A percentile compares a stretch with the other conserved stretches of the same genome.
phyloP scores from a whole-genome alignment of 2,797 vertebrate species.

The Tauraco hartlaubi region DNA sequence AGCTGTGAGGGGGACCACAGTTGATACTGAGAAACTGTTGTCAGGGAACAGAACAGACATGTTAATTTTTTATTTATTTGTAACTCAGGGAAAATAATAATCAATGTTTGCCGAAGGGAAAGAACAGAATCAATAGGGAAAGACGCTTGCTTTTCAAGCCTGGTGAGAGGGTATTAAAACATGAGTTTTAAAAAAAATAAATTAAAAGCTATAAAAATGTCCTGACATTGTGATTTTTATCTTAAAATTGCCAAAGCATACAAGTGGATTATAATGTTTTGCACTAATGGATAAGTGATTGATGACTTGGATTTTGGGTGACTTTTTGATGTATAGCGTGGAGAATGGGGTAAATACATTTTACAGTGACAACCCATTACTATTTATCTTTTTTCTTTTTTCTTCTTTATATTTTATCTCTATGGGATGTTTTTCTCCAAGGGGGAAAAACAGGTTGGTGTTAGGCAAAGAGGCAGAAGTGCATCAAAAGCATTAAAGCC shows the following conservation, averaged over 20 bases:
- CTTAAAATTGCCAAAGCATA: slow-evolving; percentile 38
- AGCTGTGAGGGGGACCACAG: not conserved
- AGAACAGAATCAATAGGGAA: slow-evolving; percentile 36
- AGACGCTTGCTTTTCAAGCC: slow-evolving; percentile 25
- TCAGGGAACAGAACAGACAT: not conserved
- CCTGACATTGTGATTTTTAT: slow-evolving; percentile 42
- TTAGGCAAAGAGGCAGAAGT: not conserved
- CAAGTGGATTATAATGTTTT: slow-evolving; percentile 48
- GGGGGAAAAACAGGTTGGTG: not conserved
- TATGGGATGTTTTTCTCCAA: not conserved
- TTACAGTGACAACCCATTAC: not conserved
- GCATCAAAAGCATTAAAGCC: not conserved
- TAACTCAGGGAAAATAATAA: not conserved
- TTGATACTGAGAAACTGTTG: not conserved
- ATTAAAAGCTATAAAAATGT: slow-evolving; percentile 50
- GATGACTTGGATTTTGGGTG: slow-evolving; percentile 42
- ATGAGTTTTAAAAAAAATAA: not conserved
- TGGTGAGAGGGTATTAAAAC: not conserved
- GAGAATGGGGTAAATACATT: slow-evolving; percentile 14
- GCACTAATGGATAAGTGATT: slow-evolving; percentile 31
- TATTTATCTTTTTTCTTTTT: not conserved
- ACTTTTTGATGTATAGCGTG: slow-evolving; percentile 13
- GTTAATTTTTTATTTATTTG: slow-evolving; percentile 14
- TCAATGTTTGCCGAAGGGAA: slow-evolving; percentile 19
- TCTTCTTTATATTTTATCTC: not conserved